Percentiles rank a stretch among this genome's conserved stretches.
These are phyloP conservation scores for Hydrotaea cyrtoneurina DNA, from an alignment of 2,888 invertebrate species.

Conservation along the genomic window DNA sequence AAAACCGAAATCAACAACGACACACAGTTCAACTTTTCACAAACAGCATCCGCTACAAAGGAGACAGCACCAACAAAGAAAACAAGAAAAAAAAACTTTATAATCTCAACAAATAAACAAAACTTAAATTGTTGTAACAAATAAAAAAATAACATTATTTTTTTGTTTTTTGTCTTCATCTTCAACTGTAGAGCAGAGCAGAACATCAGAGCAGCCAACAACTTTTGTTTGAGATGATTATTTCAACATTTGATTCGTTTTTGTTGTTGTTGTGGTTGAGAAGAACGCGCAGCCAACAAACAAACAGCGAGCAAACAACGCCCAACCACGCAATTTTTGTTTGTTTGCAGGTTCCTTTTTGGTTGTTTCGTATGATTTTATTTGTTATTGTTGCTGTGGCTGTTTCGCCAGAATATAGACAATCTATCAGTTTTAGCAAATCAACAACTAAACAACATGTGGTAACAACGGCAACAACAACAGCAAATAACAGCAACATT, in stretches of 20 bases:
- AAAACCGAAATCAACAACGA: conserved; percentile 21
- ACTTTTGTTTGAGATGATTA: neutral
- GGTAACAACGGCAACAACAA: conserved; percentile 56
- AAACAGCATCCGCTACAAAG: conserved; percentile 74
- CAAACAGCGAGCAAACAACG: conserved; percentile 45
- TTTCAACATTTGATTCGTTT: conserved; percentile 31
- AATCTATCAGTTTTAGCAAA: conserved; percentile 74
- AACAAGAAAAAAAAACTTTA: conserved; percentile 55
- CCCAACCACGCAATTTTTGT: conserved; percentile 69
- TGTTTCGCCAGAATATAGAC: conserved; percentile 68
- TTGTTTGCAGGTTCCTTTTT: conserved; percentile 2
- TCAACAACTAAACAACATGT: conserved; percentile 71
- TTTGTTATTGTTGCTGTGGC: conserved; percentile 41
- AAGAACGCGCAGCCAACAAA: conserved; percentile 15
- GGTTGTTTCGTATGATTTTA: conserved; percentile 51
- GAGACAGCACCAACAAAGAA: conserved; percentile 40
- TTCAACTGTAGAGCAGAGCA: conserved; percentile 44
- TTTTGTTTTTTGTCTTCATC: conserved; percentile 29
- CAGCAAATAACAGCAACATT: conserved; percentile 57
- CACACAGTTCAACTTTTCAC: conserved; percentile 38
- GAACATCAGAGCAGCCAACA: conserved; percentile 46
- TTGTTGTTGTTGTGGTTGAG: conserved; percentile 39
- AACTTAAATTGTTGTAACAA: conserved; percentile 12
- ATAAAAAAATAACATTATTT: conserved; percentile 33
- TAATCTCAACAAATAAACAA: conserved; percentile 50